A percentile compares a stretch with the other conserved stretches of the same genome.
These are phyloP conservation scores for Drosophila trichaetosa DNA, from an alignment of 2,888 invertebrate species.

Conservation along the genomic window DNA sequence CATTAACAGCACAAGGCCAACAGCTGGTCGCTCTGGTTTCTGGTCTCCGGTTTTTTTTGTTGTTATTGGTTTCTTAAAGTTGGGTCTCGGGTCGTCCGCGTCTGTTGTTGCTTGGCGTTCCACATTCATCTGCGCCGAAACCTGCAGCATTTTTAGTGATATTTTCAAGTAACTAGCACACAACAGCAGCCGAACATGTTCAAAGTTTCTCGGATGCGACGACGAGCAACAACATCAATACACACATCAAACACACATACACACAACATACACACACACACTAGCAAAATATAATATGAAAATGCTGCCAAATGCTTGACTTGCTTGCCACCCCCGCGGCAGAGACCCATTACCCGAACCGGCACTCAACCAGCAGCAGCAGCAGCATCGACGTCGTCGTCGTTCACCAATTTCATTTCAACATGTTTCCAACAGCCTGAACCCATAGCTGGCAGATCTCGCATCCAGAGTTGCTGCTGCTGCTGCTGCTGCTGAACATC, in stretches of 20 bases:
- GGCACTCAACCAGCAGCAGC: constrained; percentile 49
- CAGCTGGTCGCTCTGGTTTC: constrained; percentile 60
- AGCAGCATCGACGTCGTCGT: constrained; percentile 50
- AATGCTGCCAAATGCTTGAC: constrained; percentile 74
- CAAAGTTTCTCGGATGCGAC: constrained; percentile 75
- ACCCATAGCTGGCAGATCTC: constrained; percentile 66
- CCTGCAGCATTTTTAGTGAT: constrained; percentile 72
- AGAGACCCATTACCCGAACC: constrained; percentile 67
- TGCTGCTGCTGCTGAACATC: constrained; percentile 33
- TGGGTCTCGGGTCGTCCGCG: constrained; percentile 39
- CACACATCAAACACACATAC: constrained; percentile 32
- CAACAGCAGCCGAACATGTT: constrained; percentile 71
- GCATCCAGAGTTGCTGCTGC: constrained; percentile 46
- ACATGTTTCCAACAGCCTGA: constrained; percentile 74
- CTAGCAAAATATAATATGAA: constrained; percentile 63
- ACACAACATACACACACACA: constrained; percentile 39
- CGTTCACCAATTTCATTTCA: constrained; percentile 78
- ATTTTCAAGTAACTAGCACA: constrained; percentile 76
- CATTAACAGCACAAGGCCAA: constrained; percentile 67
- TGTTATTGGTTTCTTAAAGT: constrained; percentile 36
- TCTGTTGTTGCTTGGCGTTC: constrained; percentile 53
- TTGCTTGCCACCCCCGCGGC: constrained; percentile 64
- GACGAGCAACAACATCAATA: constrained; percentile 40
- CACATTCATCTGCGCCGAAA: constrained; percentile 64
- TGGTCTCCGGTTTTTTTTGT: constrained; percentile 28